These are phyloP conservation scores for Agriopis aurantiaria DNA, from an alignment of 2,888 invertebrate species.

Conservation along the genomic window DNA sequence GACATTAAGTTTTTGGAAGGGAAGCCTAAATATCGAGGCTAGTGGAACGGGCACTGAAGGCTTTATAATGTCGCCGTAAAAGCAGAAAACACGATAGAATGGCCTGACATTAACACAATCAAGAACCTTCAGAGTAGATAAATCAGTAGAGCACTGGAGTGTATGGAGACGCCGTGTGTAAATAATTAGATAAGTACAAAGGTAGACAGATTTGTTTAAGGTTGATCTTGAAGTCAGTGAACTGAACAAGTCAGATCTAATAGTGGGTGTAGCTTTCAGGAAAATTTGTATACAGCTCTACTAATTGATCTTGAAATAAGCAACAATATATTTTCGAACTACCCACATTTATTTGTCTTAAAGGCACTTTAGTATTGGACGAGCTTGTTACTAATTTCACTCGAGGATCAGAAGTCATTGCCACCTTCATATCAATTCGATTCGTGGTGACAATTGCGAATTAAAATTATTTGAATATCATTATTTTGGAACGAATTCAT, in stretches of 20 bases:
- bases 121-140: slow-evolving; percentile 56
- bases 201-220: not conserved
- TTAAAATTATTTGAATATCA: too few relatives aligned
- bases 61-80: slow-evolving; percentile 49
- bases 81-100: slow-evolving; percentile 58
- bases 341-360: not conserved
- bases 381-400: not conserved
- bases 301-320: slow-evolving; percentile 2
- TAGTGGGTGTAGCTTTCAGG: slow-evolving; percentile 1
- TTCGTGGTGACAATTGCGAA: not conserved
- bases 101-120: slow-evolving; percentile 60
- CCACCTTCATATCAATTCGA: not conserved
- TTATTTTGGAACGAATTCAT: not conserved
- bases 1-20: slow-evolving; percentile 64
- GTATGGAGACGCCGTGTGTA: not conserved
- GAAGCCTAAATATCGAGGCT: slow-evolving; percentile 60
- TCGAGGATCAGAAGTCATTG: not conserved
- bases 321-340: not conserved
- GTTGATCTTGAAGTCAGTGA: not conserved
- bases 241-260: not conserved
- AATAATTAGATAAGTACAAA: not conserved
- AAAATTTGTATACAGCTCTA: slow-evolving; percentile 2
- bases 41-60: slow-evolving; percentile 49
- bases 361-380: not conserved
- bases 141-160: slow-evolving; percentile 44